A percentile compares a stretch with the other conserved stretches of the same genome.
These are phyloP conservation scores for Macrobrachium rosenbergii DNA, from an alignment of 1,140 invertebrate species.

Conservation along the genomic window DNA sequence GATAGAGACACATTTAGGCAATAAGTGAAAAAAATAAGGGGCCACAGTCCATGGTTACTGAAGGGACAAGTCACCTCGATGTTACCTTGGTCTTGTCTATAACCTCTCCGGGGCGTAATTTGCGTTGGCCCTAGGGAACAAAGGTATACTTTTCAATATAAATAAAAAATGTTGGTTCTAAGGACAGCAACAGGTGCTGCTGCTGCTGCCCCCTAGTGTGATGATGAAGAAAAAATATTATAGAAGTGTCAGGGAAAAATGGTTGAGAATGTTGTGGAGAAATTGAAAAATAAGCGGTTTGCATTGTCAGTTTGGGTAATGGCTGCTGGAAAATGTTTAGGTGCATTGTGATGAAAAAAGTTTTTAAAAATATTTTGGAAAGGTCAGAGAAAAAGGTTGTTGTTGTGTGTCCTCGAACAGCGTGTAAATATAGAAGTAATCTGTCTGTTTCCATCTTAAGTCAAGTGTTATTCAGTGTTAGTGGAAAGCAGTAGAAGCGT, in stretches of 20 bases:
- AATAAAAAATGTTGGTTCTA: background rate
- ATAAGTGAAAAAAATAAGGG: background rate
- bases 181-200: background rate
- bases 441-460: too few species aligned
- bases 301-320: too few species aligned
- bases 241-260: too few species aligned
- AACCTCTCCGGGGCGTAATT: slow-evolving; percentile 17
- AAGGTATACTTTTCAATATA: slow-evolving; percentile 23
- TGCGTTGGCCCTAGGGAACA: slow-evolving; percentile 32
- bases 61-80: slow-evolving; percentile 44
- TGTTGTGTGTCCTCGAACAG: too few species aligned
- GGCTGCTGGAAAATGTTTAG: too few species aligned
- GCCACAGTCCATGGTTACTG: slow-evolving; percentile 30
- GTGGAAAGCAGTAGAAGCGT: background rate
- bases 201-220: background rate
- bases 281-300: too few species aligned
- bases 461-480: background rate
- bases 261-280: too few species aligned
- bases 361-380: too few species aligned
- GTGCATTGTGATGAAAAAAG: too few species aligned
- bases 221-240: too few species aligned
- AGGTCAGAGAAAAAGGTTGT: too few species aligned
- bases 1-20: background rate
- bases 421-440: too few species aligned
- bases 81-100: slow-evolving; percentile 3